These are phyloP conservation scores for Vulpes ferrilata DNA, from an alignment of 2,113 vertebrate species.

Conservation along the genomic window DNA sequence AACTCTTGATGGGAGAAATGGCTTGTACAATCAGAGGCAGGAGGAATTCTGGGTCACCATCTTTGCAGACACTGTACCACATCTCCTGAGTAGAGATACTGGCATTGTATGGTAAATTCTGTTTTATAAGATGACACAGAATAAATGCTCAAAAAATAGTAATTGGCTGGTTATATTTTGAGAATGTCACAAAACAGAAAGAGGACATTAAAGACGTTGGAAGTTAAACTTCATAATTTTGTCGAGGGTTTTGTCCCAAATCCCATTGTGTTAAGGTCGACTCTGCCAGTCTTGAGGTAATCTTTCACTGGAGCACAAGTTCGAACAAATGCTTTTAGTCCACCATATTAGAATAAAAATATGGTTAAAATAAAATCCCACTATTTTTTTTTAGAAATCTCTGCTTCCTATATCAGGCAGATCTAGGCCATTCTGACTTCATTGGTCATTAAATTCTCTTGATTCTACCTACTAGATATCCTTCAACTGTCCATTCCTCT, in stretches of 20 bases:
- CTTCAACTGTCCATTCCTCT: background rate
- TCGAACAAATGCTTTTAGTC: background rate
- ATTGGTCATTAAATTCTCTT: background rate
- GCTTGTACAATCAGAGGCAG: background rate
- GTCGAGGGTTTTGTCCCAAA: background rate
- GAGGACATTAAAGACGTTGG: background rate
- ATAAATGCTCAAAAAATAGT: background rate
- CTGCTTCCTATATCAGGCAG: accelerated
- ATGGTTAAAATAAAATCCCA: background rate
- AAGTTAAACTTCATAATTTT: background rate
- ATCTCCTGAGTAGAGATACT: background rate
- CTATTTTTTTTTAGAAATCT: background rate
- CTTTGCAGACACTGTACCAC: background rate
- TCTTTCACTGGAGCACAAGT: background rate
- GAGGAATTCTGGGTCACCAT: background rate
- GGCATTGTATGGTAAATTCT: too few relatives aligned
- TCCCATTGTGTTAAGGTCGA: background rate
- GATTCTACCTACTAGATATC: accelerated
- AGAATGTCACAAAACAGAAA: background rate
- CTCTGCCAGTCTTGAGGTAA: too few relatives aligned
- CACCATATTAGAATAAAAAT: background rate
- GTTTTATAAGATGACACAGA: background rate
- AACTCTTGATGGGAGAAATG: background rate
- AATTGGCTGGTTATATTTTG: background rate
- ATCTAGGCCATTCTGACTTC: background rate